Percentiles rank a stretch among this genome's conserved stretches.
Evolutionary conservation across 2,797 vertebrate genomes (phyloP).

Genomic region (Siniperca scherzeri): DNA sequence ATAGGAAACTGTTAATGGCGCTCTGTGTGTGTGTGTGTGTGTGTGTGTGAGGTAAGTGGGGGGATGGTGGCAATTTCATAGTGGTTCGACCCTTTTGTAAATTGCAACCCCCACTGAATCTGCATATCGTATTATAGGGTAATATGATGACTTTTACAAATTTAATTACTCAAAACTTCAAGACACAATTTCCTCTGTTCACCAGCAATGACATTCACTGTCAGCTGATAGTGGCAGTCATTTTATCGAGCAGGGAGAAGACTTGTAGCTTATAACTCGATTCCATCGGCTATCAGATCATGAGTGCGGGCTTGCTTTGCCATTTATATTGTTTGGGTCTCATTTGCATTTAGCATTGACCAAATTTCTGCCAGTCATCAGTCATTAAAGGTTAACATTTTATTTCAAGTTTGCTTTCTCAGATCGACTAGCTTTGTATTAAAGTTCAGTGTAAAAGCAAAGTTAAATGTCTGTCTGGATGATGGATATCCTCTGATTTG

Average conservation of each 20-base stretch:
- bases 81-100: constrained; percentile 57
- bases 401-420: constrained; percentile 7
- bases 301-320: constrained; percentile 16
- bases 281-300: constrained; percentile 47
- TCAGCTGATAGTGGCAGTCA: constrained; percentile 50
- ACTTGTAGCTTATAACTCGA: constrained; percentile 35
- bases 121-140: constrained; percentile 66
- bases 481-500: background rate
- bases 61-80: constrained; percentile 54
- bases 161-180: constrained; percentile 76
- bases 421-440: background rate
- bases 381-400: constrained; percentile 34
- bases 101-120: constrained; percentile 61
- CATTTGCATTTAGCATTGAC: constrained; percentile 21
- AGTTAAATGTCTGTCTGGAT: background rate
- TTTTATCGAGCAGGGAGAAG: constrained; percentile 31
- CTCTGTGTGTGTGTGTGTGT: constrained; percentile 12
- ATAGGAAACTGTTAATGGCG: constrained; percentile 59
- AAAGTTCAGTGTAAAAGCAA: constrained; percentile 3
- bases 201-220: constrained; percentile 64
- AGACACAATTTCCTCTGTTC: constrained; percentile 69
- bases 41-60: background rate
- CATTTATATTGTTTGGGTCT: constrained; percentile 33
- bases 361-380: background rate
- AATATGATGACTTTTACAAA: constrained; percentile 75